These are phyloP conservation scores for Mayetiola destructor DNA, from an alignment of 2,888 invertebrate species.

Conservation along the genomic window DNA sequence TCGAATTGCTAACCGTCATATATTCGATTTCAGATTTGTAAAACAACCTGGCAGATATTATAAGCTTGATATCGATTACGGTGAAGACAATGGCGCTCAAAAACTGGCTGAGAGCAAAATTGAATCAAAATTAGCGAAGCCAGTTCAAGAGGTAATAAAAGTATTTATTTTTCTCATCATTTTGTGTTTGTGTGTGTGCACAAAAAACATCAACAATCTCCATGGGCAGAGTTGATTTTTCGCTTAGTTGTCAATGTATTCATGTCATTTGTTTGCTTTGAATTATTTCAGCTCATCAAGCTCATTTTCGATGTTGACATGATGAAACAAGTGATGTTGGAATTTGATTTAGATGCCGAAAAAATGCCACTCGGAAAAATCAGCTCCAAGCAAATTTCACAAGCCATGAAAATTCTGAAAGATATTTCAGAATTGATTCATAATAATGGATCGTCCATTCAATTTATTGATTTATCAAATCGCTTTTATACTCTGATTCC, in stretches of 20 bases:
- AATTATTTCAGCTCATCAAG: conserved; percentile 59
- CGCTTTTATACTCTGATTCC: conserved; percentile 90
- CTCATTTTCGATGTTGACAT: conserved; percentile 79
- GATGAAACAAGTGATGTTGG: conserved; percentile 86
- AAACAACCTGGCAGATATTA: conserved; percentile 60
- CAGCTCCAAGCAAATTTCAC: conserved; percentile 75
- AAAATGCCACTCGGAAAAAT: conserved; percentile 98
- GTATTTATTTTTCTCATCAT: no score
- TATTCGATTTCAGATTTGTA: no score
- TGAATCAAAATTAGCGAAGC: conserved; percentile 52
- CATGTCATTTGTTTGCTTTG: no score
- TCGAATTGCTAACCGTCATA: no score
- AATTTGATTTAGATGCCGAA: conserved; percentile 90
- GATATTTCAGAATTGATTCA: conserved; percentile 49
- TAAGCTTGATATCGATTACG: conserved; percentile 84
- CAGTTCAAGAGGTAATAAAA: conserved; percentile 80
- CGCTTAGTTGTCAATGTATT: no score
- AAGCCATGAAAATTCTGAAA: conserved; percentile 67
- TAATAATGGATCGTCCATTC: conserved; percentile 33
- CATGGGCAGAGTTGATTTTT: no score
- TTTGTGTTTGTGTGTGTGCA: no score
- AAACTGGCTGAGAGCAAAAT: conserved; percentile 33
- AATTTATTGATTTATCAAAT: conserved; percentile 76
- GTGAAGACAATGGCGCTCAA: conserved; percentile 35
- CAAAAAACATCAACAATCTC: no score